Base-by-base conservation (phyloP, 2,113 vertebrate genomes). In the Pantherophis guttatus region DNA sequence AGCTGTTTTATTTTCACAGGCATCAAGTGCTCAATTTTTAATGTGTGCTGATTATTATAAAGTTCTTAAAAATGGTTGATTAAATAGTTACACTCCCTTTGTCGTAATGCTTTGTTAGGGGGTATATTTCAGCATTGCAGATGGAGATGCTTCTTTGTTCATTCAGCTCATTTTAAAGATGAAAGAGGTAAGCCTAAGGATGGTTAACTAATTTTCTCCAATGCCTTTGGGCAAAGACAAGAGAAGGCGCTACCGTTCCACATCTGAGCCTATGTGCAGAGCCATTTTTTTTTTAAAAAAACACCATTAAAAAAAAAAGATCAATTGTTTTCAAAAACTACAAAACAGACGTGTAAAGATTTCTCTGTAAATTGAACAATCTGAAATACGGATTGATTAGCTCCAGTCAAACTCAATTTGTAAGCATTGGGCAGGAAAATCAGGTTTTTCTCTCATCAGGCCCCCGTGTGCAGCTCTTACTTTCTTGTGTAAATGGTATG, bases 161-260 rank as follows among this genome's bases (percentile, higher is more conserved):
- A 17, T 89, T 58, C 88, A 93, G 70, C 90, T 50, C 52, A 29
- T 91, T 96, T 87, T 85, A 92, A 88, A 92, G 91, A 75, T 10
- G 24, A 93, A 87, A 58, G 7, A 54, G 26, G 3, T 26, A 24
- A 50, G 33, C 48, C 8, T 48, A 53, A 58, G 39, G 33, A 44
- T 89, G 50, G n/a, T 55, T 44, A 54, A 39, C 29, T 39, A 23
- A 11, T 53, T 50, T 54, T 87, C 23, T 50, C 29, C 17, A 21
- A 29, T 90, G 8, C 9, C 33, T 87, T 86, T 87, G 23, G 48
- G 15, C 10, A 48, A 90, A 86, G 57, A 21, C 54, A 19, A 26
- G 23, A 90, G 87, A 59, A 90, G 53, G 89, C 5, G 5, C 39
- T 50, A 1, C 21, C 8, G 4, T 21, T 86, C 26, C 17, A 24